A percentile compares a stretch with the other conserved stretches of the same genome.
Evolutionary conservation across 1,140 invertebrate genomes (phyloP).

Genomic region (Mizuhopecten yessoensis): DNA sequence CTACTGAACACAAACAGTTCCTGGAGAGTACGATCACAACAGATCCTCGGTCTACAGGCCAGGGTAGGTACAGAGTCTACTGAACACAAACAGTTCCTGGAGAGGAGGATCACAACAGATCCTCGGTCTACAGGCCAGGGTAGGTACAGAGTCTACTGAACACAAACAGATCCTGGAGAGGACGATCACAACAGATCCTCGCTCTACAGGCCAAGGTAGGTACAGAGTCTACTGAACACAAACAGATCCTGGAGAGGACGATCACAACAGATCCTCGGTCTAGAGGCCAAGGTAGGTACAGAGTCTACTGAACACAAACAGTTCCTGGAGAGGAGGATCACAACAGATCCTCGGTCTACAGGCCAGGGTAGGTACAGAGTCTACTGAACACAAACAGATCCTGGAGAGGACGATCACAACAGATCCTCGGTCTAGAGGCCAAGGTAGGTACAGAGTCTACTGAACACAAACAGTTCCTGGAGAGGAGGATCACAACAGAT

Average conservation of each 20-base stretch:
- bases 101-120: too few species aligned
- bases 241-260: too few species aligned
- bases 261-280: too few species aligned
- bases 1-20: conserved; percentile 76
- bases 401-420: too few species aligned
- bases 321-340: conserved; percentile 81
- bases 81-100: not conserved
- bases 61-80: conserved; percentile 74
- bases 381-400: not conserved
- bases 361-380: conserved; percentile 77
- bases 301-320: conserved; percentile 74
- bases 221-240: not conserved
- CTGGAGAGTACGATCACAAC: conserved; percentile 82
- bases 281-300: too few species aligned
- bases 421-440: too few species aligned
- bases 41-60: conserved; percentile 80
- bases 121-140: too few species aligned
- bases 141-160: conserved; percentile 80
- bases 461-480: too few species aligned
- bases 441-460: too few species aligned
- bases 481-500: too few species aligned
- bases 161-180: conserved; percentile 79
- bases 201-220: conserved; percentile 81
- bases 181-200: conserved; percentile 81
- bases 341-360: conserved; percentile 82